Evolutionary conservation across 2,888 invertebrate species (phyloP), one percentile per base, ranked within the genome.

Genomic region (Agrochola litura): DNA sequence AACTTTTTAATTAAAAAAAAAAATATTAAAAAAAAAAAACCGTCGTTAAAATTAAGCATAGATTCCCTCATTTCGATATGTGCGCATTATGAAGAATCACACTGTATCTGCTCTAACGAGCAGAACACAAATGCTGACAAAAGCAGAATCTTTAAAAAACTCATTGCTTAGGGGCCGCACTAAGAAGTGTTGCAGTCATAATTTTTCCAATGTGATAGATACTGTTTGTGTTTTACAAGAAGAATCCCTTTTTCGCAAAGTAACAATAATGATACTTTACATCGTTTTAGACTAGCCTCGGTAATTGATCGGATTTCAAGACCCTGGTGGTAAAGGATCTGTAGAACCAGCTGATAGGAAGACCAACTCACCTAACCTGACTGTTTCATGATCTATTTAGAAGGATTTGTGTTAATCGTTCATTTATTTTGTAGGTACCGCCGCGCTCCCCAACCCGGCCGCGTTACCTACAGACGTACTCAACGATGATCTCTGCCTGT

Each of bases 401-500:
- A 67, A 22, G 6, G 25, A 22, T 30, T 22, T 22, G 6, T 25
- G 9, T 30, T 14, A 49, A 37, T 22, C 1, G 6, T 43, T 0
- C 4, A 19, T 41, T 70, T 72, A 37, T 41, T 16, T 76, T 68
- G 0, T 91, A 94, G 95, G 94, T 80, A 90, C 81, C n/a, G 86
- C 89, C 22, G 86, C 90, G 5, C 77, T 75, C 1, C 86, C 88
- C 70, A 92, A 92, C 85, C 91, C 95, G 25, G 61, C 75, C 4
- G 91, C 97, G 56, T 94, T 97, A 92, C 97, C 97, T 25, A 97
- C 97, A 89, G 97, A 98, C 95, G 96, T 98, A 81, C 97, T 99
- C 89, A 98, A 98, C 92, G 98, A 98, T 92, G 99, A 99, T 95
- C 97, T 99, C 91, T 98, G 98, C 96, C 97, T 99, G 91, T 99